Conservation (phyloP, 2,113 vertebrate genomes). For the Podiceps cristatus region DNA sequence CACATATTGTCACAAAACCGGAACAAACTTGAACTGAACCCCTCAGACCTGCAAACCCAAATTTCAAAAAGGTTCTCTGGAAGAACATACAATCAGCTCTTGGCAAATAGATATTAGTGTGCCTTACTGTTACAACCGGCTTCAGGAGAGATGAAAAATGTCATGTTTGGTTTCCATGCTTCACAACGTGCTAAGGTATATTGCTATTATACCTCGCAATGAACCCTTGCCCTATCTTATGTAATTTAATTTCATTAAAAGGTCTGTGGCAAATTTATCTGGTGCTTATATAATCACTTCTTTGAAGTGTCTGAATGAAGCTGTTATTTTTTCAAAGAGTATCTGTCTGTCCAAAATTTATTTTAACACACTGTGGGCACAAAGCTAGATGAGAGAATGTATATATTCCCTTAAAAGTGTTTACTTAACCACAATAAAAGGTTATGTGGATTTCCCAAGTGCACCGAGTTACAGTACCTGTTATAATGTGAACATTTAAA, state of each 20-base stretch:
- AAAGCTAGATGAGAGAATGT: constrained; percentile 72
- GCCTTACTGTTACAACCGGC: not conserved
- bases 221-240: constrained; percentile 41
- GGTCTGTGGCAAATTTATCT: constrained; percentile 50
- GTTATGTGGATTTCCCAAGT: constrained; percentile 76
- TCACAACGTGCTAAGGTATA: not conserved
- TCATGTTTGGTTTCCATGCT: not conserved
- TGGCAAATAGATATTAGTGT: not conserved
- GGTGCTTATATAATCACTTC: constrained; percentile 55
- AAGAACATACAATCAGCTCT: not conserved
- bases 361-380: constrained; percentile 71
- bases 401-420: constrained; percentile 77
- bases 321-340: constrained; percentile 67
- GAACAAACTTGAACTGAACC: not conserved
- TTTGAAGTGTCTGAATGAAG: constrained; percentile 72
- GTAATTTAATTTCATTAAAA: constrained; percentile 61
- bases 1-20: not conserved
- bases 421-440: constrained; percentile 82
- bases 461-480: constrained; percentile 73
- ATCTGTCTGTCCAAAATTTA: constrained; percentile 66
- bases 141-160: constrained; percentile 11
- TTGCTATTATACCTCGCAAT: not conserved
- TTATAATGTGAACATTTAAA: constrained; percentile 80
- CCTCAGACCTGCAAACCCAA: not conserved
- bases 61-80: not conserved